Conservation (phyloP, 2,113 vertebrate species). For the Callipepla squamata region DNA sequence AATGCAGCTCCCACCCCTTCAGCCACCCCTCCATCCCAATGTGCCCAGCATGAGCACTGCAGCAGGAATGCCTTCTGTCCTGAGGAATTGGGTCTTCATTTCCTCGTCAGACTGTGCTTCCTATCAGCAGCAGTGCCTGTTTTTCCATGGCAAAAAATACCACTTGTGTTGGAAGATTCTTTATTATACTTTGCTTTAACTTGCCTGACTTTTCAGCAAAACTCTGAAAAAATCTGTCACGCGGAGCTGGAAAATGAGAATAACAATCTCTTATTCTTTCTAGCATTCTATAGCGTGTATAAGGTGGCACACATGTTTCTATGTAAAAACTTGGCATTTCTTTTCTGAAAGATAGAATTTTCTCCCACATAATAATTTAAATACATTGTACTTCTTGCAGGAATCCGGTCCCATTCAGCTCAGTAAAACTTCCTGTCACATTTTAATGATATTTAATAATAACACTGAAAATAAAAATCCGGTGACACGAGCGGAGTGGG, state of each 20-base stretch:
- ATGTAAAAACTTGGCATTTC: background rate
- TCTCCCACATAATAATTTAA: background rate
- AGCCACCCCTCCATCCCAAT: too few relatives aligned
- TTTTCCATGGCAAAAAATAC: background rate
- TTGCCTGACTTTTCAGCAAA: background rate
- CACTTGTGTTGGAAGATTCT: background rate
- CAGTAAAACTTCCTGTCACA: background rate
- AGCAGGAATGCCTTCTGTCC: rapidly evolving
- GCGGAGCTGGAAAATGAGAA: background rate
- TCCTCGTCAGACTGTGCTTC: background rate
- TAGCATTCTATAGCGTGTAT: background rate
- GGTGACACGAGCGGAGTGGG: background rate
- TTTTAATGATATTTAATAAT: background rate
- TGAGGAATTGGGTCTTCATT: background rate
- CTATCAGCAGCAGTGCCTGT: background rate
- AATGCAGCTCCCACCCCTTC: too few relatives aligned
- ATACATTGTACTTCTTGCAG: background rate
- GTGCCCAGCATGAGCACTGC: background rate
- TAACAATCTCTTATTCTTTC: background rate
- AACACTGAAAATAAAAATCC: background rate
- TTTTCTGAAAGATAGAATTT: background rate
- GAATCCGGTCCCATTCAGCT: background rate
- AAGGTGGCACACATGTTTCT: background rate
- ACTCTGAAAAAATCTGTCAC: background rate
- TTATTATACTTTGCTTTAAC: background rate